Conservation (phyloP, 2,888 invertebrate genomes). For the Trachelus tabidus region DNA sequence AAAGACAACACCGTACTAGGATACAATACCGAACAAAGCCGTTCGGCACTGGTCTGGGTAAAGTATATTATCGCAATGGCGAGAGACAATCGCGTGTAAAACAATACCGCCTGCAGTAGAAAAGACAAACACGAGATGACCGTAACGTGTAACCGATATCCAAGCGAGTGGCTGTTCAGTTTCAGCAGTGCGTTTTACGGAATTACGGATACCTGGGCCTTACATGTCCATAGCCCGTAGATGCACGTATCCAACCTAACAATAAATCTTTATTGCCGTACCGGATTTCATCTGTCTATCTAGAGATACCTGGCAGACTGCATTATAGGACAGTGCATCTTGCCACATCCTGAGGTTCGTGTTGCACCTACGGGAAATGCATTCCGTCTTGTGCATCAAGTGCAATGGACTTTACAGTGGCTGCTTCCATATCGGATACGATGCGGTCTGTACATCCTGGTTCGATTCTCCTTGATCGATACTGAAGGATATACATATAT, state of each 20-base stretch:
- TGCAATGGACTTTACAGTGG: neutral
- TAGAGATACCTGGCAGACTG: neutral
- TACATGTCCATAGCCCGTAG: neutral
- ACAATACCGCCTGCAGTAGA: constrained; percentile 59
- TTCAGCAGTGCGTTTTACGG: neutral
- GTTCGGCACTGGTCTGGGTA: neutral
- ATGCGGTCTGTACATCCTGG: neutral
- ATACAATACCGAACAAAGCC: neutral
- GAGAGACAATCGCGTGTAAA: constrained; percentile 58
- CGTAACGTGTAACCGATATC: constrained; percentile 31
- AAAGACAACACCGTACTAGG: neutral
- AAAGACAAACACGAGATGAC: constrained; percentile 22
- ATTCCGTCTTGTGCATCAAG: neutral
- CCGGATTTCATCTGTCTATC: constrained; percentile 42
- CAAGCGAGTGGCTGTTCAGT: constrained; percentile 23
- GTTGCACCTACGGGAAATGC: constrained; percentile 31
- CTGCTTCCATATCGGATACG: neutral
- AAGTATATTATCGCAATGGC: constrained; percentile 24
- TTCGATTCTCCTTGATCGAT: neutral
- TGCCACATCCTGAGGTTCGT: constrained; percentile 56
- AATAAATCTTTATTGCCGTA: constrained; percentile 46
- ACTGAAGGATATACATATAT: neutral
- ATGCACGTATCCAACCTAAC: neutral
- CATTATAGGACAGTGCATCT: constrained; percentile 15
- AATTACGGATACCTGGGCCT: neutral